These are phyloP conservation scores for Keiferia lycopersicella DNA, from an alignment of 2,888 invertebrate species.

Conservation along the genomic window DNA sequence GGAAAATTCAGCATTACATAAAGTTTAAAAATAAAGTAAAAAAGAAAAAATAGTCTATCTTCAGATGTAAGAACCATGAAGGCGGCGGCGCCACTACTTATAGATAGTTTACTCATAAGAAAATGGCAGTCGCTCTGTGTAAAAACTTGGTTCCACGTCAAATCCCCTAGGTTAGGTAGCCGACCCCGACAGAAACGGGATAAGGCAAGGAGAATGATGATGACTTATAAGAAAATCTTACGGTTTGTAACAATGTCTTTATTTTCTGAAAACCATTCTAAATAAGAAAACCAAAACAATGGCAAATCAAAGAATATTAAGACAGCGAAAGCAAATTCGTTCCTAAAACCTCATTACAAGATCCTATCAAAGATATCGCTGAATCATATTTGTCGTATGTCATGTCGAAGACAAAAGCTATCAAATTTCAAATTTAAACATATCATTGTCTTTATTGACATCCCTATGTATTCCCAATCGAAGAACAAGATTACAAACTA, in stretches of 20 bases:
- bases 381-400: conserved; percentile 11
- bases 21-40: not conserved
- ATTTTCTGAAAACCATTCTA: too few species aligned
- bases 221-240: too few species aligned
- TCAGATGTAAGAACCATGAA: too few species aligned
- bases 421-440: conserved; percentile 16
- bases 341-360: conserved; percentile 12
- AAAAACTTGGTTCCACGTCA: too few species aligned
- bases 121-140: too few species aligned
- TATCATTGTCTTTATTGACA: conserved; percentile 20
- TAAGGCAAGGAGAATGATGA: too few species aligned
- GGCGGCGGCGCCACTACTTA: too few species aligned
- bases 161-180: too few species aligned
- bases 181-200: too few species aligned
- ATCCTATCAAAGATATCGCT: conserved; percentile 6
- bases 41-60: too few species aligned
- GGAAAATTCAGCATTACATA: not conserved
- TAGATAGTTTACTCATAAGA: too few species aligned
- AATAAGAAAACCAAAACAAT: not conserved
- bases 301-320: not conserved
- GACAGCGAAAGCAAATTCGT: conserved; percentile 18
- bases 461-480: conserved; percentile 29
- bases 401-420: conserved; percentile 18
- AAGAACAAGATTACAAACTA: conserved; percentile 40
- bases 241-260: too few species aligned